Conservation (phyloP, 2,113 vertebrate genomes). For the Ciconia boyciana region DNA sequence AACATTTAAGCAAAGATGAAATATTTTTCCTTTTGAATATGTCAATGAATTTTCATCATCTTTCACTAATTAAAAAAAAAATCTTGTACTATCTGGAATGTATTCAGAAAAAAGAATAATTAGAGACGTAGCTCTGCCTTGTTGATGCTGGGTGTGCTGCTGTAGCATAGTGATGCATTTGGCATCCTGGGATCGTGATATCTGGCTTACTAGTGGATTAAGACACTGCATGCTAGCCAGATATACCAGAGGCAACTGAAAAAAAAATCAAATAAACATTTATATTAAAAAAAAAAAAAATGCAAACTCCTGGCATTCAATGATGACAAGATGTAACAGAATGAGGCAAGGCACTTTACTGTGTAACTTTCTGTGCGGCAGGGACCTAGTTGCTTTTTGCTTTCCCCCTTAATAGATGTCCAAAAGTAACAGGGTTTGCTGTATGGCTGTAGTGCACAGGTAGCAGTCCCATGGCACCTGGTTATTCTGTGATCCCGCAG, state of each 20-base stretch:
- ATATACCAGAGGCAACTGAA: neutral
- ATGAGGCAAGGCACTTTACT: neutral
- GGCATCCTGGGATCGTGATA: neutral
- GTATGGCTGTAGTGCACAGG: neutral
- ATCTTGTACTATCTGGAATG: neutral
- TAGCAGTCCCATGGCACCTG: neutral
- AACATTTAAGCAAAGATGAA: neutral
- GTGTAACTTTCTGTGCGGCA: neutral
- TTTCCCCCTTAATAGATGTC: neutral
- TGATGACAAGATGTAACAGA: neutral
- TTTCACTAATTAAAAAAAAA: neutral
- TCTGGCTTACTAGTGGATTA: neutral
- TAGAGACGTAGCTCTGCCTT: neutral
- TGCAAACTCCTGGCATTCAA: neutral
- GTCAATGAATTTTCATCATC: neutral
- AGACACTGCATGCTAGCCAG: neutral
- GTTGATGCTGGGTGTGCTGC: neutral
- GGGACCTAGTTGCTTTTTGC: neutral
- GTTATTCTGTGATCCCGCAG: neutral
- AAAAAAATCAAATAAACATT: neutral
- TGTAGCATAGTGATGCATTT: neutral
- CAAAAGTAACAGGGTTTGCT: neutral
- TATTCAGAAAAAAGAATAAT: neutral
- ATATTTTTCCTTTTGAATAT: neutral
- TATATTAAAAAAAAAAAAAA: neutral